A percentile compares a stretch with the other conserved stretches of the same genome.
phyloP scores from a whole-genome alignment of 2,113 vertebrate genomes.

The Larimichthys polyactis region DNA sequence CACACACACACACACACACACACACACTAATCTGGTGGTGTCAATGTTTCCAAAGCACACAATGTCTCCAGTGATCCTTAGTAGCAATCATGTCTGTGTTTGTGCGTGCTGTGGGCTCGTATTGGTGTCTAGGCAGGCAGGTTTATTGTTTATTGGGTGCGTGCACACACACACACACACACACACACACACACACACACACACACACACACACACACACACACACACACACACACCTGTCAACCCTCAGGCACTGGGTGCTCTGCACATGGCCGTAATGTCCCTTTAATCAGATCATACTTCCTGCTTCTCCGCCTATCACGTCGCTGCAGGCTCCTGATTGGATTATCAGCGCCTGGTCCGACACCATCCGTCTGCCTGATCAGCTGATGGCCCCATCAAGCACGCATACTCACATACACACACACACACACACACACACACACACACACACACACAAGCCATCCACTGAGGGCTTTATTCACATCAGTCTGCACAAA shows the following conservation, averaged over 20 bases:
- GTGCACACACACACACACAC: neutral
- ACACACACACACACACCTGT: slow-evolving; percentile 48
- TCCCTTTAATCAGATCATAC: slow-evolving; percentile 96
- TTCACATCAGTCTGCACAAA: slow-evolving; percentile 56
- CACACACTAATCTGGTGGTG: slow-evolving; percentile 4
- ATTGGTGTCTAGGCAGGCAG: slow-evolving; percentile 63
- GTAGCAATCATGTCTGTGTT: slow-evolving; percentile 48
- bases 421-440: slow-evolving; percentile 57
- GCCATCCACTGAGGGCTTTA: slow-evolving; percentile 36
- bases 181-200: neutral
- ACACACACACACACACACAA: slow-evolving; percentile 35
- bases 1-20: slow-evolving; percentile 13
- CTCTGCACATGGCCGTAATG: slow-evolving; percentile 95
- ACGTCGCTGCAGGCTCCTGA: slow-evolving; percentile 94
- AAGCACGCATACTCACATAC: slow-evolving; percentile 73
- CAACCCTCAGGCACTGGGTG: slow-evolving; percentile 80
- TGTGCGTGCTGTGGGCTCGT: slow-evolving; percentile 47
- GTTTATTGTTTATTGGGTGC: slow-evolving; percentile 51
- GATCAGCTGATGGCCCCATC: slow-evolving; percentile 81
- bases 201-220: neutral
- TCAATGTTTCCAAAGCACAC: slow-evolving; percentile 28
- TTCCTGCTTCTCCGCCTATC: slow-evolving; percentile 96
- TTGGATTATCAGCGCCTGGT: slow-evolving; percentile 87
- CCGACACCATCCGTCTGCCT: slow-evolving; percentile 81
- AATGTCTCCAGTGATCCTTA: slow-evolving; percentile 49